Evolutionary conservation across 2,888 invertebrate species (phyloP).

Genomic region (Polydrusus pterygomalis): DNA sequence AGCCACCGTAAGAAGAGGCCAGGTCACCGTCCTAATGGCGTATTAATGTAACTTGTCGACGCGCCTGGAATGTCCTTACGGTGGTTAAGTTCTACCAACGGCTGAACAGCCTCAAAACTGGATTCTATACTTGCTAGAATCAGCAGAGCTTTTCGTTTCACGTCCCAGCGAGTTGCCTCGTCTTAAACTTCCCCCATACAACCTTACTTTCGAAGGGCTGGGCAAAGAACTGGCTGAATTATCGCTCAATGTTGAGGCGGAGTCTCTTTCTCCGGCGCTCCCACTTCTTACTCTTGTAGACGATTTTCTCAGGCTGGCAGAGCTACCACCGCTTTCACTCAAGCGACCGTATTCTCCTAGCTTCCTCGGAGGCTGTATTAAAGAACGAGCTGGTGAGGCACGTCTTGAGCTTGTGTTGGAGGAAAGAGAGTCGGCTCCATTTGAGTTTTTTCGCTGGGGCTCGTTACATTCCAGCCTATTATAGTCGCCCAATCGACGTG

Average conservation of each 20-base stretch:
- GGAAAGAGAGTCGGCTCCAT: conserved; percentile 69
- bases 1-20: no score
- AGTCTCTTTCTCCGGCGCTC: conserved; percentile 74
- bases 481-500: conserved; percentile 78
- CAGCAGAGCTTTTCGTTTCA: conserved; percentile 72
- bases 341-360: conserved; percentile 77
- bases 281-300: conserved; percentile 68
- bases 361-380: conserved; percentile 75
- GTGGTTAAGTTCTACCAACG: not conserved
- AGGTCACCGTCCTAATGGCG: no score
- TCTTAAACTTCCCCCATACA: conserved; percentile 68
- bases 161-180: conserved; percentile 77
- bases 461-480: conserved; percentile 77
- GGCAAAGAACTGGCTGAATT: conserved; percentile 76
- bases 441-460: conserved; percentile 69
- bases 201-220: conserved; percentile 77
- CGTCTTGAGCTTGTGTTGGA: conserved; percentile 70
- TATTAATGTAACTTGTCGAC: no score
- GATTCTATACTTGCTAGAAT: conserved; percentile 82
- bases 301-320: conserved; percentile 67
- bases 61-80: no score
- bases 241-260: conserved; percentile 75
- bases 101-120: conserved; percentile 76
- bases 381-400: conserved; percentile 72
- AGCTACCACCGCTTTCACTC: conserved; percentile 73